Evolutionary conservation across 2,888 invertebrate genomes (phyloP).

Genomic region (Trachelus tabidus): DNA sequence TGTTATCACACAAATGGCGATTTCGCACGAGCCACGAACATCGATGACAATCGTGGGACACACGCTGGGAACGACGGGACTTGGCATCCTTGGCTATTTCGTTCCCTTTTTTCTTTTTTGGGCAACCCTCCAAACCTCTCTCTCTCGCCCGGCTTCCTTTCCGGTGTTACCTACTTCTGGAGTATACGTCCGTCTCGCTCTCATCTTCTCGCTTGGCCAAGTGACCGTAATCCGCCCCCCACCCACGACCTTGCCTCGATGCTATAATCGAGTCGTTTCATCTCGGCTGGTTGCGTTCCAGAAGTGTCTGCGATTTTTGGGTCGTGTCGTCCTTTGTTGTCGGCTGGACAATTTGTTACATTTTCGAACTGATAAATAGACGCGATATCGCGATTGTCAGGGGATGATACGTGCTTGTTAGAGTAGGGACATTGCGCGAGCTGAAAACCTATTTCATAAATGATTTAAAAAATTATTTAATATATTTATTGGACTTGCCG

Average conservation of each 20-base stretch:
- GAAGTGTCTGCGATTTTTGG: slow-evolving; percentile 20
- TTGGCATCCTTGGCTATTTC: no score
- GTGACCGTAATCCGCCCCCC: slow-evolving; percentile 28
- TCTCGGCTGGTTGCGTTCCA: slow-evolving; percentile 13
- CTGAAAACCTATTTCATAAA: slow-evolving; percentile 13
- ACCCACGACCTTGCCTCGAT: slow-evolving; percentile 1
- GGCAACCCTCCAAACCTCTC: slow-evolving; percentile 1
- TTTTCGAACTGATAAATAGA: slow-evolving; percentile 22
- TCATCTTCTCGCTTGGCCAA: slow-evolving; percentile 11
- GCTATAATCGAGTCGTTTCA: slow-evolving; percentile 29
- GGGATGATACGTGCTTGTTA: not conserved
- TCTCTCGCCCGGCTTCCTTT: slow-evolving; percentile 5
- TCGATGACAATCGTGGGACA: not conserved
- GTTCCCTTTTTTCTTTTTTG: slow-evolving; percentile 1
- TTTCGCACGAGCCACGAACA: not conserved
- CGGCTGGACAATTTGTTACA: slow-evolving; percentile 12
- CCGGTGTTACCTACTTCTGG: not conserved
- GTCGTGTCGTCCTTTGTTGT: slow-evolving; percentile 2
- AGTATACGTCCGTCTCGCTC: slow-evolving; percentile 9
- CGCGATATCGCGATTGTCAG: not conserved
- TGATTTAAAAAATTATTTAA: not conserved
- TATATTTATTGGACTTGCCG: not conserved
- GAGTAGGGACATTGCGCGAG: slow-evolving; percentile 5
- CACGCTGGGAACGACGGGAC: not conserved
- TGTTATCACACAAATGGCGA: not conserved